Evolutionary conservation across 2,113 vertebrate species (phyloP).

Genomic region (Saiga tatarica): DNA sequence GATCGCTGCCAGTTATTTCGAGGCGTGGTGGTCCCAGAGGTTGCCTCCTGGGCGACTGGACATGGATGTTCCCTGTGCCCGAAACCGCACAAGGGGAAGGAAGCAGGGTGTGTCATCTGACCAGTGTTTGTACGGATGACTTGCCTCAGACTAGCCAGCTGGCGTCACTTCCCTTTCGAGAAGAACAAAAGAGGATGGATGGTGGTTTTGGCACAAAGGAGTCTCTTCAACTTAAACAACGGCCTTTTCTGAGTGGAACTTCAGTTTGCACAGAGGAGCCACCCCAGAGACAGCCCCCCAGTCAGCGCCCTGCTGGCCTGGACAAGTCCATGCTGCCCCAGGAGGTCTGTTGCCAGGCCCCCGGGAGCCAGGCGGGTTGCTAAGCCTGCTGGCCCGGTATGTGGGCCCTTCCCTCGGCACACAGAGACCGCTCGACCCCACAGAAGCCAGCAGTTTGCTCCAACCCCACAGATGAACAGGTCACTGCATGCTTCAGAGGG

Average conservation of each 20-base stretch:
- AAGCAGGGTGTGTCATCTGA: constrained; percentile 34
- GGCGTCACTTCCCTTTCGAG: constrained; percentile 42
- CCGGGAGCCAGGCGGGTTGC: not conserved
- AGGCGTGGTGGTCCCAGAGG: not conserved
- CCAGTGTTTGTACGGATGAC: constrained; percentile 5
- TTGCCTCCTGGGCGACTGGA: not conserved
- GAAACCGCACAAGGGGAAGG: constrained; percentile 52
- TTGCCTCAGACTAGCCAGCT: constrained; percentile 41
- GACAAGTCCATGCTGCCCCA: not conserved
- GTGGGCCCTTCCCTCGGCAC: not conserved
- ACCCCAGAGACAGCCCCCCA: not conserved
- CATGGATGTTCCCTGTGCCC: constrained; percentile 27
- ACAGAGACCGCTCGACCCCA: not conserved
- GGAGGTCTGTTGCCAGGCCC: not conserved
- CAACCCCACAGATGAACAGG: not conserved
- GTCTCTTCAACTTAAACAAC: not conserved
- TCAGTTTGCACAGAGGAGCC: not conserved
- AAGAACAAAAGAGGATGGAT: not conserved
- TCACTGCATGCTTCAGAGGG: accelerated
- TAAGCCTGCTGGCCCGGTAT: not conserved
- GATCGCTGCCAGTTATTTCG: constrained; percentile 16
- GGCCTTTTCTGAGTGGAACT: not conserved
- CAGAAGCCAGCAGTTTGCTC: not conserved
- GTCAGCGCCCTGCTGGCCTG: not conserved
- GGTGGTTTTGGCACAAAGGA: not conserved